Percentiles rank a stretch among this genome's conserved stretches.
phyloP scores from a whole-genome alignment of 37 sponge, comb jelly and placozoan genomes.

The Cliona cf. orientalis region DNA sequence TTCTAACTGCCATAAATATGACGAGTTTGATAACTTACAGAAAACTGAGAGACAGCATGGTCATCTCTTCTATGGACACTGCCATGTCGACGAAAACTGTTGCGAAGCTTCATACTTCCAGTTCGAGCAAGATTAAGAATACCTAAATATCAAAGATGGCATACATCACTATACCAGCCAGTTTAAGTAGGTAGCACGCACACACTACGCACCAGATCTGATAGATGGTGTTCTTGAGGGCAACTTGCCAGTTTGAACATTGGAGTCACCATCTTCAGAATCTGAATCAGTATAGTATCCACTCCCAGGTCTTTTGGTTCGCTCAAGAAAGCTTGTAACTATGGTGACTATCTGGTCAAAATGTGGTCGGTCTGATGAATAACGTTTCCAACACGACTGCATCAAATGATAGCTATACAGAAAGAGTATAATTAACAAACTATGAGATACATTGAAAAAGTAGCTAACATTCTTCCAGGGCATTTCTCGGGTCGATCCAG shows the following conservation, averaged over 20 bases:
- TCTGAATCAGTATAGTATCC: constrained; percentile 44
- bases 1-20: not conserved
- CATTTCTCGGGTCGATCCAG: constrained; percentile 76
- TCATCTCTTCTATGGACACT: constrained; percentile 66
- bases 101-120: constrained; percentile 62
- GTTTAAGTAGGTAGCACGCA: not conserved
- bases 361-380: constrained; percentile 55
- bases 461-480: constrained; percentile 68
- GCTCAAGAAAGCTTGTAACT: constrained; percentile 34
- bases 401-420: constrained; percentile 55
- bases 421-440: not conserved
- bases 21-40: constrained; percentile 8
- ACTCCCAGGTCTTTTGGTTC: constrained; percentile 31
- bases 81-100: constrained; percentile 56
- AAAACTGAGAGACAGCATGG: constrained; percentile 9
- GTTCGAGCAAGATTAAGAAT: constrained; percentile 37
- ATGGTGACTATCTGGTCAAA: constrained; percentile 44
- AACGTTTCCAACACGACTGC: constrained; percentile 61
- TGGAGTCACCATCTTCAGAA: constrained; percentile 30
- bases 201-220: constrained; percentile 41
- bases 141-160: constrained; percentile 3
- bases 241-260: constrained; percentile 4
- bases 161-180: not conserved
- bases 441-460: not conserved
- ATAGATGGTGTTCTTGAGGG: constrained; percentile 58